Conservation (phyloP, 1,140 invertebrate genomes). For the Heliconius nattereri region DNA sequence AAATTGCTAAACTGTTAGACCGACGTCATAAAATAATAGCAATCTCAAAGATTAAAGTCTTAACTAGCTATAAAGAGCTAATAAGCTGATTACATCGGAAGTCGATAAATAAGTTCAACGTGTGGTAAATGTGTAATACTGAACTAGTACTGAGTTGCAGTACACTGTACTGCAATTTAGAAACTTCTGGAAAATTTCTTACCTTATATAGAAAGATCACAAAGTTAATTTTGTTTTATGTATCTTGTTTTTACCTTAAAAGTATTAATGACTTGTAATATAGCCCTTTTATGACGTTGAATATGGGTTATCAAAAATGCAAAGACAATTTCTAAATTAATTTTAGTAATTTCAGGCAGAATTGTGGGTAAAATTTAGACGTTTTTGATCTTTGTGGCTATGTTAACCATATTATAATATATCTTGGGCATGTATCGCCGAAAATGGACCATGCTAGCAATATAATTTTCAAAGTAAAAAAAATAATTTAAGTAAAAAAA, state of each 20-base stretch:
- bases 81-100: constrained; percentile 23
- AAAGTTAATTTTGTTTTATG: constrained; percentile 8
- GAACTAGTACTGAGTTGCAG: neutral
- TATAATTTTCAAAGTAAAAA: too few species aligned
- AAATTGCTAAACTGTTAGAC: constrained; percentile 9
- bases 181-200: constrained; percentile 7
- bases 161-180: neutral
- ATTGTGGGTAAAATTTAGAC: too few species aligned
- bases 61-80: constrained; percentile 13
- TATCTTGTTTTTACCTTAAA: neutral
- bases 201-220: neutral
- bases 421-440: too few species aligned
- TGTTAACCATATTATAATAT: too few species aligned
- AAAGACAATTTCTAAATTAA: neutral
- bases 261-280: neutral
- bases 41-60: constrained; percentile 12
- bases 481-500: too few species aligned
- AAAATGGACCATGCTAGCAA: too few species aligned
- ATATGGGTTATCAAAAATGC: neutral
- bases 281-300: neutral
- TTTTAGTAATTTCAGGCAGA: neutral
- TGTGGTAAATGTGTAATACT: constrained; percentile 17
- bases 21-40: constrained; percentile 6
- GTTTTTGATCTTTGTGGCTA: too few species aligned
- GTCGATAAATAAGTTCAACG: constrained; percentile 14